phyloP scores from a whole-genome alignment of 2,797 vertebrate genomes.

The Syndactyla subalaris region DNA sequence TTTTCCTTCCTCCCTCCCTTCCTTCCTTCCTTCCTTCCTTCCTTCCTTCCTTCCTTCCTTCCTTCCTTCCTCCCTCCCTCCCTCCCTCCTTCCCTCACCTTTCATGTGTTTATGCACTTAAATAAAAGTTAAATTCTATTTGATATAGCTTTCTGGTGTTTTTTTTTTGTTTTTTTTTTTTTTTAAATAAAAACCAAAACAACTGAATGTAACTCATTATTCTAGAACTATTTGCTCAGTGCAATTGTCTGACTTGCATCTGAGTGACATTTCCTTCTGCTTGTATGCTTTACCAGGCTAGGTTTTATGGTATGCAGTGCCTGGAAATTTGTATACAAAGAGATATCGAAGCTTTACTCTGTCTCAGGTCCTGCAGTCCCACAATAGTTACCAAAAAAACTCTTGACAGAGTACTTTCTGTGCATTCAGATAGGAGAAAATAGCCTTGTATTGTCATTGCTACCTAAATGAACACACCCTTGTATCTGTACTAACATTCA shows the following conservation, averaged over 20 bases:
- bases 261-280: conserved; percentile 30
- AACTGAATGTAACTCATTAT: not conserved
- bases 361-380: not conserved
- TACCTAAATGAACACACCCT: not conserved
- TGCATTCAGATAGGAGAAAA: conserved; percentile 5
- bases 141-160: not conserved
- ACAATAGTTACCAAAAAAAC: conserved; percentile 17
- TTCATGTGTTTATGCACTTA: not conserved
- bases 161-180: not conserved
- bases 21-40: too few species aligned
- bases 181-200: not conserved
- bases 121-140: not conserved
- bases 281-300: not conserved
- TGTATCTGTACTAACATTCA: not conserved
- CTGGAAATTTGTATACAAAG: conserved; percentile 5
- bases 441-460: not conserved
- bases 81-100: too few species aligned
- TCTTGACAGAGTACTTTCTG: not conserved
- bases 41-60: too few species aligned
- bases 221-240: not conserved
- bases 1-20: too few species aligned
- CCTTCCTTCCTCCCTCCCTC: too few species aligned
- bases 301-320: not conserved
- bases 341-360: conserved; percentile 28
- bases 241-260: conserved; percentile 6